phyloP scores from a whole-genome alignment of 1,140 invertebrate species.

The Agrypnia vestita region DNA sequence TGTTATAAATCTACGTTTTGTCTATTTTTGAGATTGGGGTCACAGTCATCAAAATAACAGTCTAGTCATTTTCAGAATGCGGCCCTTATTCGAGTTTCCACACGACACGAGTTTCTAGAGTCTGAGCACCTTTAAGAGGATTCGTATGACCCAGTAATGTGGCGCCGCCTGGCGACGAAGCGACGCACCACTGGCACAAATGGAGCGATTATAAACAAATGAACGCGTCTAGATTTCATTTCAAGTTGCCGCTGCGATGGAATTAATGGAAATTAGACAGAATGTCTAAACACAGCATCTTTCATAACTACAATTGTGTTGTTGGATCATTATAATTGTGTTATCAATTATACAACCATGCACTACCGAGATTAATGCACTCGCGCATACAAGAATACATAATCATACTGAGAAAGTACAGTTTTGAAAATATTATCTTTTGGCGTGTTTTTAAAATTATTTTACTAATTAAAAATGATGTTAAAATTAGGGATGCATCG shows the following conservation, averaged over 20 bases:
- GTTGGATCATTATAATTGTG: not conserved
- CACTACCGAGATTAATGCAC: not conserved
- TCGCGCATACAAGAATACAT: too few relatives aligned
- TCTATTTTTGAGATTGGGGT: too few relatives aligned
- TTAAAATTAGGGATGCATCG: too few relatives aligned
- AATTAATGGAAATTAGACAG: not conserved
- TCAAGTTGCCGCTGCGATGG: slow-evolving; percentile 7
- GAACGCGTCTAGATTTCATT: slow-evolving; percentile 17
- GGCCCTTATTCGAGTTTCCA: too few relatives aligned
- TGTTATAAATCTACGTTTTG: too few relatives aligned
- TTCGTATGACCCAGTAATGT: slow-evolving; percentile 8
- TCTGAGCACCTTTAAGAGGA: not conserved
- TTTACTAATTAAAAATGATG: too few relatives aligned
- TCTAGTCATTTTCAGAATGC: too few relatives aligned
- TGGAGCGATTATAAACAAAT: slow-evolving; percentile 17
- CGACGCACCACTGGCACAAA: not conserved
- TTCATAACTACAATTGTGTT: not conserved
- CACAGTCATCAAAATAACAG: too few relatives aligned
- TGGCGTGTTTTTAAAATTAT: too few relatives aligned
- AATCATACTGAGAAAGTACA: too few relatives aligned
- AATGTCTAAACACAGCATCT: not conserved
- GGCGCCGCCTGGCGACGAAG: not conserved
- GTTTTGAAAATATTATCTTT: too few relatives aligned
- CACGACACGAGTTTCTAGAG: not conserved
- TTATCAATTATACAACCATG: not conserved